A percentile compares a stretch with the other conserved stretches of the same genome.
Evolutionary conservation across 2,113 vertebrate species (phyloP).

Genomic region (Epinephelus cyanopodus): DNA sequence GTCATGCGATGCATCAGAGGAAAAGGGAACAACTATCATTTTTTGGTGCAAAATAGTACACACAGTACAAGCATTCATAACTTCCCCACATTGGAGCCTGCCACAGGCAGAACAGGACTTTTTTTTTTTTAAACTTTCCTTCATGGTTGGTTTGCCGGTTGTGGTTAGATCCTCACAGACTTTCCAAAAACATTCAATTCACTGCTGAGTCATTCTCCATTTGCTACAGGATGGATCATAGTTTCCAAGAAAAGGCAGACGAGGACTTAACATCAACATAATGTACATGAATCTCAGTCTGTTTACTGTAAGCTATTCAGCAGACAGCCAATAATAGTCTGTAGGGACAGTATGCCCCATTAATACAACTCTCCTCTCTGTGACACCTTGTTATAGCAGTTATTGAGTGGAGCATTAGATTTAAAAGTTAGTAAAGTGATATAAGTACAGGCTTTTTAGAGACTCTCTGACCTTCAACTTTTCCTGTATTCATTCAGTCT

Average conservation of each 20-base stretch:
- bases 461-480: neutral
- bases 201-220: constrained; percentile 41
- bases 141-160: constrained; percentile 27
- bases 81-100: neutral
- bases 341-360: no score
- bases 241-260: constrained; percentile 42
- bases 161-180: constrained; percentile 28
- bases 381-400: neutral
- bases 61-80: constrained; percentile 31
- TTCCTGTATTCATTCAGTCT: neutral
- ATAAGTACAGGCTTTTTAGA: neutral
- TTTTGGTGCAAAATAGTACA: neutral
- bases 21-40: neutral
- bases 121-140: constrained; percentile 37
- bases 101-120: neutral
- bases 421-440: neutral
- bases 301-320: neutral
- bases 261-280: constrained; percentile 1
- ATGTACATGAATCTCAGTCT: neutral
- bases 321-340: neutral
- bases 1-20: neutral
- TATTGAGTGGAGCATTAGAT: neutral
- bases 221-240: constrained; percentile 19
- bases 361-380: neutral
- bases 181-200: constrained; percentile 49